Percentiles rank a stretch among this genome's conserved stretches.
Evolutionary conservation across 2,888 invertebrate genomes (phyloP).

Genomic region (Allacma fusca): DNA sequence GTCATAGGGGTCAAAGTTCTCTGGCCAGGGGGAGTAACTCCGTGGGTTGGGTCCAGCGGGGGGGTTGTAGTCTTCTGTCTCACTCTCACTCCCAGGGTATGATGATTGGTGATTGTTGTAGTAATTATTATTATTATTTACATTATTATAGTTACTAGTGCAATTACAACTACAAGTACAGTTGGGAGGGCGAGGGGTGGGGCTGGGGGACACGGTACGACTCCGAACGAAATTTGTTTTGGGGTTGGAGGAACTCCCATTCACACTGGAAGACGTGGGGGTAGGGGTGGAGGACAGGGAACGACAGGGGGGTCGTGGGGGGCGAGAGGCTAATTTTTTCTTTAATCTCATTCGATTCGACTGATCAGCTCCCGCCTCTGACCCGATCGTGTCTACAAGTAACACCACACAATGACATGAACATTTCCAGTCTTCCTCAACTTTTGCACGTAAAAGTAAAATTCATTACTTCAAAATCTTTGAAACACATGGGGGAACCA

Average conservation of each 20-base stretch:
- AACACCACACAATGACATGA: background rate
- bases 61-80: constrained; percentile 19
- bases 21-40: constrained; percentile 49
- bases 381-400: constrained; percentile 42
- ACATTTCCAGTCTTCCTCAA: background rate
- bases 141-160: constrained; percentile 26
- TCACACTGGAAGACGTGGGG: constrained; percentile 20
- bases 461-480: background rate
- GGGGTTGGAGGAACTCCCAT: constrained; percentile 10
- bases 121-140: constrained; percentile 37
- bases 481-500: no score
- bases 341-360: constrained; percentile 28
- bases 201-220: constrained; percentile 37
- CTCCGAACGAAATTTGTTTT: constrained; percentile 27
- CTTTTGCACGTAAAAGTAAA: background rate
- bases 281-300: constrained; percentile 41
- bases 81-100: constrained; percentile 19
- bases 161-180: constrained; percentile 42
- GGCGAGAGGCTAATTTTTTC: constrained; percentile 38
- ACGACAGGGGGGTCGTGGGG: constrained; percentile 43
- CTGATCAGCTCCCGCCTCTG: constrained; percentile 41
- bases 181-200: constrained; percentile 27
- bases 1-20: constrained; percentile 55
- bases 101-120: constrained; percentile 24
- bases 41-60: background rate